Evolutionary conservation across 2,797 vertebrate genomes (phyloP).

Genomic region (Microcaecilia unicolor): DNA sequence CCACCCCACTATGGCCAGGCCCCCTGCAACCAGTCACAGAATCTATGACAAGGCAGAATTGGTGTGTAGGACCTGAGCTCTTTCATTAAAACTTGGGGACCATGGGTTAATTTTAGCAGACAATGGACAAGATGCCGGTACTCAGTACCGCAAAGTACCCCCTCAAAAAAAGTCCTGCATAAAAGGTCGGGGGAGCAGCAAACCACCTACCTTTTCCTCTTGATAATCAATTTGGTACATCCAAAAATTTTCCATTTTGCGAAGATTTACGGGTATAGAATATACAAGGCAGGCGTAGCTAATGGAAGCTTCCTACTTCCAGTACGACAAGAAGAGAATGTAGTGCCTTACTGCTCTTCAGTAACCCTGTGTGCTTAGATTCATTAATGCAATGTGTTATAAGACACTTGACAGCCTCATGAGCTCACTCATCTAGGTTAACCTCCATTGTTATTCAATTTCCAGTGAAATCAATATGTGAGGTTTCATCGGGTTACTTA

Average conservation of each 20-base stretch:
- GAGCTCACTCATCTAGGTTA: slow-evolving; percentile 3
- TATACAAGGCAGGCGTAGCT: background rate
- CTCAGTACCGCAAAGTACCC: too few species aligned
- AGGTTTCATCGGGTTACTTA: background rate
- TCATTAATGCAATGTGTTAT: slow-evolving; percentile 40
- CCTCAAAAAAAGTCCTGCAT: too few species aligned
- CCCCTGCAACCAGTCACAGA: too few species aligned
- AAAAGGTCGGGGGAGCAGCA: too few species aligned
- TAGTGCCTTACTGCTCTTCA: slow-evolving; percentile 1
- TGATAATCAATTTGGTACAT: slow-evolving; percentile 55
- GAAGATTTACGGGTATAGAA: background rate
- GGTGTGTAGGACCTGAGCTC: too few species aligned
- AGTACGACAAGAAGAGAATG: background rate
- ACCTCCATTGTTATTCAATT: background rate
- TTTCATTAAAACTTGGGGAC: too few species aligned
- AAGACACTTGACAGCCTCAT: slow-evolving; percentile 14
- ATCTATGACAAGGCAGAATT: too few species aligned
- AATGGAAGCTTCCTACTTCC: background rate
- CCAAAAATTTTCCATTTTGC: slow-evolving; percentile 77
- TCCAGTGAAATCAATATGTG: background rate
- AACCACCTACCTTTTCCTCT: slow-evolving; percentile 53
- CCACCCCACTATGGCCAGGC: too few species aligned
- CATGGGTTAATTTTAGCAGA: too few species aligned
- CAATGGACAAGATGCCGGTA: too few species aligned
- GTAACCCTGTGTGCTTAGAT: slow-evolving; percentile 9